Percentiles rank a stretch among this genome's conserved stretches.
Evolutionary conservation across 30 jellyfish, hydroid and myxozoan species (phyloP).

Genomic region (Chironex yamaguchii): DNA sequence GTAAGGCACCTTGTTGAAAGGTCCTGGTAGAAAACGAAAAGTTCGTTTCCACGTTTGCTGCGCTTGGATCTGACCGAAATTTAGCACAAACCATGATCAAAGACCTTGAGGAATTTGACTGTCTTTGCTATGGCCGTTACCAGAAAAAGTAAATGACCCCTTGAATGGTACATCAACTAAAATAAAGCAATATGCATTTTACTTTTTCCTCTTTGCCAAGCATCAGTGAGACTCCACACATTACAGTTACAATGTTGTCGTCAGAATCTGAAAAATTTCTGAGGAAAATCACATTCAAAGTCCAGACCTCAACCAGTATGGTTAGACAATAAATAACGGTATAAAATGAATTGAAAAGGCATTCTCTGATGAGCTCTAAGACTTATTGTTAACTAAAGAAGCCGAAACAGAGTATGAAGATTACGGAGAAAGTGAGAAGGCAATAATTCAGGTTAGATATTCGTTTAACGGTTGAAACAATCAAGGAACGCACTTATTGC

Average conservation of each 20-base stretch:
- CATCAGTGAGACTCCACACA: not conserved
- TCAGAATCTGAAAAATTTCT: not conserved
- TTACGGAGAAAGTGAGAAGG: not conserved
- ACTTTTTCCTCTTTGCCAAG: not conserved
- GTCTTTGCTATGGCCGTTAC: too few species aligned
- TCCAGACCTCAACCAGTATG: not conserved
- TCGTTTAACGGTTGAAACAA: not conserved
- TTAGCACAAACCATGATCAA: not conserved
- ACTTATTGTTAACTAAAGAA: not conserved
- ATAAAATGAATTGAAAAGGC: not conserved
- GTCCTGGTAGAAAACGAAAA: not conserved
- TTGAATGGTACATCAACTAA: not conserved
- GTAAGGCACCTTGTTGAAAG: not conserved
- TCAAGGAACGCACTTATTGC: too few species aligned
- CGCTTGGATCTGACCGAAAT: not conserved
- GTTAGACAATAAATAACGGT: not conserved
- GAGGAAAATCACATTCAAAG: not conserved
- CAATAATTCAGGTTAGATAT: not conserved
- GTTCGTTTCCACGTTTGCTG: not conserved
- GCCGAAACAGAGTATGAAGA: not conserved
- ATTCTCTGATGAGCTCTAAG: not conserved
- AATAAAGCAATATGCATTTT: too few species aligned
- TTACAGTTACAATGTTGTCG: not conserved
- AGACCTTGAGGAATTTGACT: not conserved
- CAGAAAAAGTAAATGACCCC: not conserved